Evolutionary conservation across 37 sponge, comb jelly and placozoan species (phyloP).

Genomic region (Spongilla lacustris): DNA sequence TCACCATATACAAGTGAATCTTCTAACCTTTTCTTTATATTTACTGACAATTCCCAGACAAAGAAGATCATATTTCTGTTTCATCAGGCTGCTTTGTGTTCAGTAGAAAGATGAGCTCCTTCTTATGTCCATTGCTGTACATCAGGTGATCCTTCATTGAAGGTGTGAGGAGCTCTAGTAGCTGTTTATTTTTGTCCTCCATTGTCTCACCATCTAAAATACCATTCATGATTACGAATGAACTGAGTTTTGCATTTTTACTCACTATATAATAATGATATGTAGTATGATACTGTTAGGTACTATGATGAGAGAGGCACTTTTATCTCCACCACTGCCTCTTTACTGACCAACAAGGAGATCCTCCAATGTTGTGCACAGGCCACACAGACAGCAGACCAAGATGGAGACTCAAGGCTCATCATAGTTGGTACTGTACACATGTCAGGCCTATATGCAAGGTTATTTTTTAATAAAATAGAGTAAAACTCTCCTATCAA

Average conservation of each 20-base stretch:
- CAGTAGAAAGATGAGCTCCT: neutral
- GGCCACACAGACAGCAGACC: neutral
- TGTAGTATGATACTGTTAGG: no score
- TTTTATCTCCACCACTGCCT: neutral
- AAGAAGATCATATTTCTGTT: neutral
- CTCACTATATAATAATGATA: no score
- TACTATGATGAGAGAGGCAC: neutral
- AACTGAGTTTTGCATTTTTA: no score
- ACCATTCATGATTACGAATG: no score
- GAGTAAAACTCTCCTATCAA: no score
- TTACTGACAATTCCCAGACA: constrained; percentile 1
- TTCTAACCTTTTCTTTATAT: no score
- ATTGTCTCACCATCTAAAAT: neutral
- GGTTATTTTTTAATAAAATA: no score
- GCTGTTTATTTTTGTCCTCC: neutral
- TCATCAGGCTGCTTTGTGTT: neutral
- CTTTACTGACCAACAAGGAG: neutral
- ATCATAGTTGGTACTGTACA: neutral
- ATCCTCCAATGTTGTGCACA: neutral
- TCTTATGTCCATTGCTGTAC: neutral
- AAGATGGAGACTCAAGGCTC: neutral
- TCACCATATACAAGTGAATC: no score
- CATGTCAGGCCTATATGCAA: no score
- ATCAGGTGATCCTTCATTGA: neutral
- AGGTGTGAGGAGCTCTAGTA: neutral